Evolutionary conservation across 2,113 vertebrate genomes (phyloP).

Genomic region (Orthonyx spaldingii): DNA sequence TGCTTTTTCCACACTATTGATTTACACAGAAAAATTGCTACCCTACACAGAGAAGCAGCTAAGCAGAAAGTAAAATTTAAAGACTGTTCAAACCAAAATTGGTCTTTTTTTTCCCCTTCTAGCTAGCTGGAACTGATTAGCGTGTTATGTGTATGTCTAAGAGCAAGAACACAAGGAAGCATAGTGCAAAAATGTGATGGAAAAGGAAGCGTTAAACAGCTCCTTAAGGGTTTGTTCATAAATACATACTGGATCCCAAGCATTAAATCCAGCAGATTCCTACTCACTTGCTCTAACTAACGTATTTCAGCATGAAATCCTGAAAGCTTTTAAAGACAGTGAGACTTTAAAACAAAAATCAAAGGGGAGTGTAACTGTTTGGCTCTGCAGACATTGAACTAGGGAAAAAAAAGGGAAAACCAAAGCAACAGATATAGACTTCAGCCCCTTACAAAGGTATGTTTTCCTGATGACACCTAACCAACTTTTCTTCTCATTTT

Average conservation of each 20-base stretch:
- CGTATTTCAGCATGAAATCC: not conserved
- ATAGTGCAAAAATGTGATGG: not conserved
- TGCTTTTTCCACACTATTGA: not conserved
- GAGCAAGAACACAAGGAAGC: not conserved
- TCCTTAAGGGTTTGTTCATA: not conserved
- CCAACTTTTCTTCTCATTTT: not conserved
- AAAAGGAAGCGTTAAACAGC: not conserved
- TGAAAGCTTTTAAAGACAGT: not conserved
- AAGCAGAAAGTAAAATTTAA: not conserved
- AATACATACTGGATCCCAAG: rapidly evolving
- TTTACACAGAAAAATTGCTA: not conserved
- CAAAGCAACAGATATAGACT: not conserved
- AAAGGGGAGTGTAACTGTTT: not conserved
- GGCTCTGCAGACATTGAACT: not conserved
- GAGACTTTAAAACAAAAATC: not conserved
- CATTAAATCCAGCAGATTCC: not conserved
- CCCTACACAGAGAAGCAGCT: not conserved
- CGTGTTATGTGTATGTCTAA: rapidly evolving
- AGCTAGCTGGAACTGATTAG: not conserved
- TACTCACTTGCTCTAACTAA: not conserved
- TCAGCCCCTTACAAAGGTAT: not conserved
- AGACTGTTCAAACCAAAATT: not conserved
- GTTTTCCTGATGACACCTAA: not conserved
- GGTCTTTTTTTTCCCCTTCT: not conserved
- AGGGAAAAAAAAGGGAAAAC: not conserved